Base-by-base conservation (phyloP, 2,113 vertebrate species). In the Sander vitreus region DNA sequence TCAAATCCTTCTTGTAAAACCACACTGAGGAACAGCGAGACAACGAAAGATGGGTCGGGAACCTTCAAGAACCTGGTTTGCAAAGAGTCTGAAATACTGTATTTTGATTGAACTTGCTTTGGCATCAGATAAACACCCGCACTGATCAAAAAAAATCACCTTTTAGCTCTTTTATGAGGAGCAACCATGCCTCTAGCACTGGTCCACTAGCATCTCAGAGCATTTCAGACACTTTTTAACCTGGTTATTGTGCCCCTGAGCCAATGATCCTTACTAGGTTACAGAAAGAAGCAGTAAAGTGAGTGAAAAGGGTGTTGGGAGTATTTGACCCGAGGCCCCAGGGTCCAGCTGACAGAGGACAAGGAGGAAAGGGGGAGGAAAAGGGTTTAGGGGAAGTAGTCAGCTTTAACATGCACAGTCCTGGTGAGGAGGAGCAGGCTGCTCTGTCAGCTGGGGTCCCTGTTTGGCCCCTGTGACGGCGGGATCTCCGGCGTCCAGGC, bases 331-430 rank as follows among this genome's bases (percentile, higher is more conserved):
- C 53, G 23, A 80, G 64, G 80, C 80, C 74, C 58, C 16, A 74
- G 57, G 82, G 53, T 83, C 76, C 81, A 75, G 73, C 75, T 83
- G 62, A 73, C 58, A 84, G 57, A 83, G 72, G 12, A 80, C 54
- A 62, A 73, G 55, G 76, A 88, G 62, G 66, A 70, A 43, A 67
- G 69, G 76, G 59, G 58, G 48, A 23, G 66, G 59, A 45, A 62
- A 51, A 58, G 23, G 62, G 43, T 9, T 71, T 80, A 13, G n/a
- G 55, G 72, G 64, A 53, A 64, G 67, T 18, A 78, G 86, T 80
- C 60, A 86, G 58, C 85, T 90, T 95, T 98, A 99, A 93, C 98
- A 99, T 0, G 97, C 97, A 93, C 98, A 99, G 94, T 97, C 97
- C 93, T 98, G 97, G 86, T 97, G 97, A 47, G 95, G 94, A 48